Evolutionary conservation across 2,113 vertebrate species (phyloP), one percentile per base, ranked within the genome.

Genomic region (Anolis sagrei): DNA sequence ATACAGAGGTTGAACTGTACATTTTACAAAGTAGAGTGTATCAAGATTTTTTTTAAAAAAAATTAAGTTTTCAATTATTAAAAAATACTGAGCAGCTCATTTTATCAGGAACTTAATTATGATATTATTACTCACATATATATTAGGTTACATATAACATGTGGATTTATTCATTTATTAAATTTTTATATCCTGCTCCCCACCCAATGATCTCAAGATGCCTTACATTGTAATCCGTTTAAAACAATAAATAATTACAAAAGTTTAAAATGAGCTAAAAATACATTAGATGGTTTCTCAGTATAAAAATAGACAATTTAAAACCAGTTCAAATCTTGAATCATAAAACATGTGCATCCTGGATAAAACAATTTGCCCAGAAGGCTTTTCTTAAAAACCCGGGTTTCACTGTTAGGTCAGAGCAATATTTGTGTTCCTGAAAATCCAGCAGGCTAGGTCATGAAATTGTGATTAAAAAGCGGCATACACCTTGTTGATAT

Each of bases 381-480:
- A 44, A 44, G 39, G 39, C 39, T 44, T 44, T 44, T 44, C 39
- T 44, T 44, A 44, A 44, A 44, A 44, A 5, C 39, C 39, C 2
- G 39, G 39, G 2, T 44, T 44, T 44, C 54, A 44, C 88, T 16
- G 29, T 86, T 7, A 49, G 51, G 74, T 69, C 34, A 70, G 36
- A 84, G 0, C 74, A 54, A 84, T 78, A 58, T 34, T 29, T 58
- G 21, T 44, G 44, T 81, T 51, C 18, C 7, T 62, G 32, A 58
- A 3, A 27, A 1, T 0, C 29, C 72, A 10, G 32, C 70, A 76
- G 48, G 16, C n/a, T 73, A 18, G 8, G 1, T 64, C 85, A 75
- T 90, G 81, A 82, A 91, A 86, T 82, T 69, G 39, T 58, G 54
- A 74, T 80, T 80, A 84, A 1, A 61, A 75, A 70, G 64, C 27